Conservation (phyloP, 2,888 invertebrate genomes). For the Drosophila acutilabella region DNA sequence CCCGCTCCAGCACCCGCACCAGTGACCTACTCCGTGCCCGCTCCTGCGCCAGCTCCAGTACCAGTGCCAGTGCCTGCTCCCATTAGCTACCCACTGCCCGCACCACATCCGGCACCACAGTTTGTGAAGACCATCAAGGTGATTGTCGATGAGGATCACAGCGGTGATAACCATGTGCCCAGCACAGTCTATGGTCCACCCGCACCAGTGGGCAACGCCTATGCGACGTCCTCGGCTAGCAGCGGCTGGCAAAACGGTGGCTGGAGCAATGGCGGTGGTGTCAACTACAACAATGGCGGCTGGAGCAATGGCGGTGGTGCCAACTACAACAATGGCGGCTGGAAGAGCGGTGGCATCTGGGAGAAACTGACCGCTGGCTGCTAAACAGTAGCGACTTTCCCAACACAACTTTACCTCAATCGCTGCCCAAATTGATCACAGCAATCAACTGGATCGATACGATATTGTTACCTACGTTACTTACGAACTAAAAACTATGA, state of each 20-base stretch:
- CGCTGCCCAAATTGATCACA: slow-evolving; percentile 12
- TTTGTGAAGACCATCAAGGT: slow-evolving; percentile 76
- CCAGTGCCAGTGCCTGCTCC: slow-evolving; percentile 40
- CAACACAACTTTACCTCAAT: slow-evolving; percentile 14
- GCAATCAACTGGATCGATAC: slow-evolving; percentile 29
- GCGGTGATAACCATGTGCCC: slow-evolving; percentile 42
- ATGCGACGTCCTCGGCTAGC: slow-evolving; percentile 30
- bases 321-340: slow-evolving; percentile 28
- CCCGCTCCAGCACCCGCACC: slow-evolving; percentile 46
- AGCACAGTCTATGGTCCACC: slow-evolving; percentile 71
- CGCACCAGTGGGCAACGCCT: slow-evolving; percentile 30
- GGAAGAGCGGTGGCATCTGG: slow-evolving; percentile 77
- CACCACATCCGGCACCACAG: slow-evolving; percentile 42
- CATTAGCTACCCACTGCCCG: slow-evolving; percentile 29
- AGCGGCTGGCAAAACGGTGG: slow-evolving; percentile 43
- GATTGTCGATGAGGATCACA: slow-evolving; percentile 67
- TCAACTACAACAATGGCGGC: slow-evolving; percentile 29
- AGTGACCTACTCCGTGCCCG: slow-evolving; percentile 41
- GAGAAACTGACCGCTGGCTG: slow-evolving; percentile 77
- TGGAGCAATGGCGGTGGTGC: slow-evolving; percentile 21
- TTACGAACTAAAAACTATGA: slow-evolving; percentile 22
- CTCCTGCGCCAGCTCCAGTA: slow-evolving; percentile 43
- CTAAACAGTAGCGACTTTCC: slow-evolving; percentile 33
- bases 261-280: slow-evolving; percentile 23
- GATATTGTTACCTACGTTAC: slow-evolving; percentile 35